phyloP scores from a whole-genome alignment of 2,113 vertebrate genomes.

The Carlito syrichta region DNA sequence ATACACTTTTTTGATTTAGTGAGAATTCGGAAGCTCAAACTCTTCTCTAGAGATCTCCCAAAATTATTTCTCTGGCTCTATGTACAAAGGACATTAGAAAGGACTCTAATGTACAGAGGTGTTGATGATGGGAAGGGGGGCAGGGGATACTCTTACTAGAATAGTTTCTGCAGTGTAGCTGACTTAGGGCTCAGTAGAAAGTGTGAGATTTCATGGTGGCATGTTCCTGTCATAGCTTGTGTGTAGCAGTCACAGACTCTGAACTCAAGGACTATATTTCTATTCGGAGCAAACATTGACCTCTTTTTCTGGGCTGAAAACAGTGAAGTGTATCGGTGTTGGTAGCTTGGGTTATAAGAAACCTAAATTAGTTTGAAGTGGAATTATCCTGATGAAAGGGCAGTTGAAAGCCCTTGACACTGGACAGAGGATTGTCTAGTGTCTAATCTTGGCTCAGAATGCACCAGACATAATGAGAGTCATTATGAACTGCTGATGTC shows the following conservation, averaged over 20 bases:
- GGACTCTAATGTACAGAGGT: background rate
- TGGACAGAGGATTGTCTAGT: constrained; percentile 71
- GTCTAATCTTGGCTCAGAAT: constrained; percentile 71
- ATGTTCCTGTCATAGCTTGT: background rate
- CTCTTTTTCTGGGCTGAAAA: constrained; percentile 43
- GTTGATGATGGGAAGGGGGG: background rate
- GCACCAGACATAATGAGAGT: constrained; percentile 66
- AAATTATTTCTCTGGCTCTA: background rate
- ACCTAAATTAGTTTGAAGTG: constrained; percentile 72
- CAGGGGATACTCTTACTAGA: background rate
- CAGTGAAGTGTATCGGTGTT: constrained; percentile 60
- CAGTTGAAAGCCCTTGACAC: constrained; percentile 71
- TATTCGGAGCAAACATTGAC: constrained; percentile 26
- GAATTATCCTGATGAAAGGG: constrained; percentile 73
- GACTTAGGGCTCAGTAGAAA: background rate
- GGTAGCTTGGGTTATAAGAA: constrained; percentile 62
- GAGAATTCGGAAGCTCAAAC: background rate
- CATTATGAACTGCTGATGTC: constrained; percentile 71
- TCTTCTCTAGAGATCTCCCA: background rate
- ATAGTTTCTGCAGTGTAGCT: background rate
- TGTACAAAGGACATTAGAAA: too few species aligned
- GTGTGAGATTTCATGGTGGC: background rate
- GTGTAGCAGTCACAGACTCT: background rate
- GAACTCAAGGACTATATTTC: background rate
- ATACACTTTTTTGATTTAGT: background rate